Evolutionary conservation across 30 jellyfish, hydroid and myxozoan species (phyloP).

Genomic region (Aurelia coerulea): DNA sequence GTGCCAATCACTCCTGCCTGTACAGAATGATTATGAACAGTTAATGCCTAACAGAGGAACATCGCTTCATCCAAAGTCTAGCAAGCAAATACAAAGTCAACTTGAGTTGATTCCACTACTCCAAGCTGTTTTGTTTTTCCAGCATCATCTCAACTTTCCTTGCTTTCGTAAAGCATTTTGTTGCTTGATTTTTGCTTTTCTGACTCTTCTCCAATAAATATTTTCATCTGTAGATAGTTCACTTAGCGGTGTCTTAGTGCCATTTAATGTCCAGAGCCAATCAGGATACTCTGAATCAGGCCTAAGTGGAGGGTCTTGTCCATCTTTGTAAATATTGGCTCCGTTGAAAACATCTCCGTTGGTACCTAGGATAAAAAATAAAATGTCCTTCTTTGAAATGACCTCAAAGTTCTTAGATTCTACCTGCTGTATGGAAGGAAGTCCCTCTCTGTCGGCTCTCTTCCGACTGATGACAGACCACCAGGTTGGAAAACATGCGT

Average conservation of each 20-base stretch:
- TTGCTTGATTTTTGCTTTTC: constrained; percentile 70
- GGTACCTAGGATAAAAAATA: background rate
- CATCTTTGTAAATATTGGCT: constrained; percentile 77
- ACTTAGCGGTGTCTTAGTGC: constrained; percentile 53
- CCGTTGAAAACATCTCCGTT: constrained; percentile 55
- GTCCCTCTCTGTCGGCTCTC: too few species aligned
- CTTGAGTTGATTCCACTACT: too few species aligned
- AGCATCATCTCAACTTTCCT: constrained; percentile 38
- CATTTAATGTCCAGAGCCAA: constrained; percentile 81
- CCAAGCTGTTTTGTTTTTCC: too few species aligned
- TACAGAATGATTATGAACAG: too few species aligned
- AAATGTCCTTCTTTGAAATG: background rate
- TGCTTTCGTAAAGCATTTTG: constrained; percentile 75
- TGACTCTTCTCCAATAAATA: constrained; percentile 64
- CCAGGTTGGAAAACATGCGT: too few species aligned
- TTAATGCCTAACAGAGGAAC: too few species aligned
- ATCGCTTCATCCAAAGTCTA: too few species aligned
- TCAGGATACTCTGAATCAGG: constrained; percentile 92
- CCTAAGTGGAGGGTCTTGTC: constrained; percentile 70
- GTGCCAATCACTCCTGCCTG: too few species aligned
- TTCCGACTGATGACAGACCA: too few species aligned
- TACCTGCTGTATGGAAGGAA: too few species aligned
- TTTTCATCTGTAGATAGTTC: constrained; percentile 77
- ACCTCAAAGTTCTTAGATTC: too few species aligned
- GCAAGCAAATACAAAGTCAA: too few species aligned